Evolutionary conservation across 2,113 vertebrate species (phyloP).

Genomic region (Phoenicopterus ruber): DNA sequence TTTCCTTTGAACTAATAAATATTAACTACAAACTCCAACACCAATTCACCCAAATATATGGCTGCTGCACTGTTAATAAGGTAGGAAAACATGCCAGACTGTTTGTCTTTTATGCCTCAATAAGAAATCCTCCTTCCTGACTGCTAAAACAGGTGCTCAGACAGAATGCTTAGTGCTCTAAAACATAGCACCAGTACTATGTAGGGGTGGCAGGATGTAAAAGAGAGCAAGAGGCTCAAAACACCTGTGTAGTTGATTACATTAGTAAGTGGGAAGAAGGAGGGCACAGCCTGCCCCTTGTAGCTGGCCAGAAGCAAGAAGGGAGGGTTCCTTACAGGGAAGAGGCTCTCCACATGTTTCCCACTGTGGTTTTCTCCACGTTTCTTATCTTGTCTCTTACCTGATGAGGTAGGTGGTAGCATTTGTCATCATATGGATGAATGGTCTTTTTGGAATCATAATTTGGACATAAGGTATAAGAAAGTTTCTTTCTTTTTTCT

Average conservation of each 20-base stretch:
- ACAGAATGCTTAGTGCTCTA: not conserved
- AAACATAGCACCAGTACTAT: not conserved
- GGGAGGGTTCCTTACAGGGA: not conserved
- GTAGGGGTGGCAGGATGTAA: not conserved
- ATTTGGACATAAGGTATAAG: not conserved
- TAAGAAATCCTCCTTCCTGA: not conserved
- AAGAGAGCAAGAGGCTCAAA: not conserved
- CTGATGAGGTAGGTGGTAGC: not conserved
- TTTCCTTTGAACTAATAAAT: not conserved
- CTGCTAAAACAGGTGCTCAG: not conserved
- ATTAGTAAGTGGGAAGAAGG: not conserved
- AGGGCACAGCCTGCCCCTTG: not conserved
- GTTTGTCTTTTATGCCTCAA: not conserved
- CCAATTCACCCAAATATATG: not conserved
- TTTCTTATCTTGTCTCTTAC: not conserved
- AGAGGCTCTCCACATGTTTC: fast-evolving
- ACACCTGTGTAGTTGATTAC: not conserved
- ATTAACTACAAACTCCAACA: not conserved
- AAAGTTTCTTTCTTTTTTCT: not conserved
- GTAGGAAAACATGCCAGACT: not conserved
- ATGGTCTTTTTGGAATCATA: not conserved
- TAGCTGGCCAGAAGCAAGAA: not conserved
- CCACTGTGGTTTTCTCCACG: fast-evolving
- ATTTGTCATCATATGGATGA: not conserved
- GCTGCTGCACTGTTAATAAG: not conserved